A percentile compares a stretch with the other conserved stretches of the same genome.
phyloP scores from a whole-genome alignment of 2,113 vertebrate genomes.

The Percopsis transmontana region DNA sequence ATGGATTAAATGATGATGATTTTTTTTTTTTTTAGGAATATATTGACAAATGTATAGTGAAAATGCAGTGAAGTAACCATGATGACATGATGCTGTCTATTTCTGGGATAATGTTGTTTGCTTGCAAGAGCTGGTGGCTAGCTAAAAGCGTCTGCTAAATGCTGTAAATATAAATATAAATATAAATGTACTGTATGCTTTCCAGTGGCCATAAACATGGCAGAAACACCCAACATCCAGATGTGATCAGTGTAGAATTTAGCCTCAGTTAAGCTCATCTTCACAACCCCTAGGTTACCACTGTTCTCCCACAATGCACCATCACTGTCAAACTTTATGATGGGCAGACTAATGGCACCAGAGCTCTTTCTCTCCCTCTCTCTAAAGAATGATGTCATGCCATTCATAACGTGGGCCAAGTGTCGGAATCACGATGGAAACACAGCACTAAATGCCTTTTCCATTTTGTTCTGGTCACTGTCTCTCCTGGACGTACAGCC shows the following conservation, averaged over 20 bases:
- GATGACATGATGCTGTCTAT: no score
- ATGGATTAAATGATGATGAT: no score
- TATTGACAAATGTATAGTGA: no score
- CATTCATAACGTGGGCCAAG: constrained; percentile 20
- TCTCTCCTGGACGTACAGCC: constrained; percentile 23
- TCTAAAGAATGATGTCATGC: constrained; percentile 32
- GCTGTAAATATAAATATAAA: no score
- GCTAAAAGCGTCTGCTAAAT: no score
- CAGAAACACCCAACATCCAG: constrained; percentile 7
- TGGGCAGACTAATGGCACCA: constrained; percentile 45
- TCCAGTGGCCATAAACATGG: no score
- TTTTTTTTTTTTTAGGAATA: no score
- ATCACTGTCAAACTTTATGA: constrained; percentile 37
- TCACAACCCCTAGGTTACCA: constrained; percentile 16
- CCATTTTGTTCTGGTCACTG: constrained; percentile 43
- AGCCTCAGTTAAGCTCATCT: constrained; percentile 38
- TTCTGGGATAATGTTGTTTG: no score
- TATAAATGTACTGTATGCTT: no score
- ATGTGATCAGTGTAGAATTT: background rate
- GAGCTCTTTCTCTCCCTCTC: constrained; percentile 11
- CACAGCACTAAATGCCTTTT: constrained; percentile 43
- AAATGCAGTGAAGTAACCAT: no score
- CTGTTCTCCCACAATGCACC: constrained; percentile 20
- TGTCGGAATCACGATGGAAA: constrained; percentile 52
- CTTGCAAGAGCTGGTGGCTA: no score